phyloP scores from a whole-genome alignment of 1,140 invertebrate species.

The Neotoxoptera formosana region DNA sequence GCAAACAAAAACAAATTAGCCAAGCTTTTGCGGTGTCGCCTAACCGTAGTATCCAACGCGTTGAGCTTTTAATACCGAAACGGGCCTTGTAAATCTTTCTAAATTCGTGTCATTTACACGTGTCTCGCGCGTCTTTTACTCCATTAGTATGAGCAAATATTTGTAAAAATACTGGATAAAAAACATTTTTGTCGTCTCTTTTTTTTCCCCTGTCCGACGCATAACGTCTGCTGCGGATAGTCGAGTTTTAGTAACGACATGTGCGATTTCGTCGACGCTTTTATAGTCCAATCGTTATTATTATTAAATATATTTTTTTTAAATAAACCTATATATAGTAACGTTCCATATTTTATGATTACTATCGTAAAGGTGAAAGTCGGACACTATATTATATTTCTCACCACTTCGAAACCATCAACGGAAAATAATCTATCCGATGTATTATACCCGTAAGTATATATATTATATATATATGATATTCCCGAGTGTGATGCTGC shows the following conservation, averaged over 20 bases:
- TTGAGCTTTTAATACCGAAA: slow-evolving; percentile 18
- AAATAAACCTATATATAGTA: slow-evolving; percentile 22
- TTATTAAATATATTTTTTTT: neutral
- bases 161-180: neutral
- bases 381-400: neutral
- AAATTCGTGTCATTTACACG: slow-evolving; percentile 12
- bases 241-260: neutral
- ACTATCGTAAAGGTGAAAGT: neutral
- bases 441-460: neutral
- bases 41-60: neutral
- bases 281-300: neutral
- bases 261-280: neutral
- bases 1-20: neutral
- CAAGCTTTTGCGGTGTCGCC: neutral
- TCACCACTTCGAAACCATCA: neutral
- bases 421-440: neutral
- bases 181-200: neutral
- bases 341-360: neutral
- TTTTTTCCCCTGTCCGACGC: neutral
- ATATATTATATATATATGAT: neutral
- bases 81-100: neutral
- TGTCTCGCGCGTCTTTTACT: neutral
- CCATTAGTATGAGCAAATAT: neutral
- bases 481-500: neutral
- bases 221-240: neutral